Conservation (phyloP, 1,140 invertebrate species). For the Formica exsecta region DNA sequence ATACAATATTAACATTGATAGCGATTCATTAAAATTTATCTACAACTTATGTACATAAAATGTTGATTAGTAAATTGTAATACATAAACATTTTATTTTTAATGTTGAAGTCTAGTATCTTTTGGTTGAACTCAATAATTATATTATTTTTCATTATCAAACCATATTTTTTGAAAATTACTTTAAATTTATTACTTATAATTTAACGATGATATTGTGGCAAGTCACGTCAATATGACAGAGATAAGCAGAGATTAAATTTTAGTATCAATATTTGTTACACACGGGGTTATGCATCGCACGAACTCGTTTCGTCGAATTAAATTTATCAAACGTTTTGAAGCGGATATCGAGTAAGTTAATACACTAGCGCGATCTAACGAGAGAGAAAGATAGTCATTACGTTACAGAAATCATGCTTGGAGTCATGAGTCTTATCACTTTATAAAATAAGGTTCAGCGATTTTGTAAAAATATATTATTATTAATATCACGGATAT, state of each 20-base stretch:
- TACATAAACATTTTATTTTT: not conserved
- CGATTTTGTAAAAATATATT: too few species aligned
- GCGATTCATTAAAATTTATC: not conserved
- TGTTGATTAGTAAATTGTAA: not conserved
- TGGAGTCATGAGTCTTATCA: not conserved
- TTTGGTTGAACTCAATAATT: not conserved
- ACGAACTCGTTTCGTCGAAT: not conserved
- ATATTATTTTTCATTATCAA: not conserved
- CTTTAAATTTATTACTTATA: not conserved
- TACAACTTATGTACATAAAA: not conserved
- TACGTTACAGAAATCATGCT: not conserved
- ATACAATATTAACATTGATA: too few species aligned
- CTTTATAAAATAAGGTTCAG: not conserved
- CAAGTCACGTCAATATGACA: not conserved
- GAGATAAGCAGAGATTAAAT: constrained; percentile 32
- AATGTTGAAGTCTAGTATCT: not conserved
- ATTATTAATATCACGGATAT: too few species aligned
- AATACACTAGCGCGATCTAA: not conserved
- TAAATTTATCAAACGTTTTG: not conserved
- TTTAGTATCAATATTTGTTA: not conserved
- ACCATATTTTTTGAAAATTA: not conserved
- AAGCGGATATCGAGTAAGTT: not conserved
- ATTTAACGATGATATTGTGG: not conserved
- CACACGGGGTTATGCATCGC: not conserved
- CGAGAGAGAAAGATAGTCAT: not conserved